phyloP scores from a whole-genome alignment of 2,113 vertebrate genomes.

The Caracal caracal region DNA sequence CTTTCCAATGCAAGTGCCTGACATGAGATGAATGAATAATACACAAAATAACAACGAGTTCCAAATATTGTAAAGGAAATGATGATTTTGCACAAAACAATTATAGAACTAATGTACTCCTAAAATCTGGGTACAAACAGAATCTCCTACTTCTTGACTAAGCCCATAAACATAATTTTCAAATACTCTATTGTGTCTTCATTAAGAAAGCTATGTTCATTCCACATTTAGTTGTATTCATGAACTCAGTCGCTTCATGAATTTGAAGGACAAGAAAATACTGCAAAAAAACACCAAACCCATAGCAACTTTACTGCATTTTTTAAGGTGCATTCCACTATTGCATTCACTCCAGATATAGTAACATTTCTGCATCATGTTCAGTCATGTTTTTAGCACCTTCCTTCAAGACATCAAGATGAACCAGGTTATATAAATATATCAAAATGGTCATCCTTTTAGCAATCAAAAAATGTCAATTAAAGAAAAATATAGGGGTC shows the following conservation, averaged over 20 bases:
- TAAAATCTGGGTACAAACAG: neutral
- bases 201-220: conserved; percentile 20
- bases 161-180: neutral
- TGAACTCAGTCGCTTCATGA: neutral
- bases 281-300: neutral
- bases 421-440: neutral
- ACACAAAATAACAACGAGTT: conserved; percentile 7
- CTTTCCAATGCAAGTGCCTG: neutral
- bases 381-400: neutral
- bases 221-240: conserved; percentile 16
- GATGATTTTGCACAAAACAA: neutral
- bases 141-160: neutral
- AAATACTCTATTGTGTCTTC: neutral
- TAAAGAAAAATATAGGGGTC: conserved; percentile 12
- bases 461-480: conserved; percentile 27
- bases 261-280: conserved; percentile 5
- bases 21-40: neutral
- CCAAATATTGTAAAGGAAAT: neutral
- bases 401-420: neutral
- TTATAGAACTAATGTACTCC: neutral
- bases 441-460: neutral
- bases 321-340: neutral
- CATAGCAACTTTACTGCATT: neutral
- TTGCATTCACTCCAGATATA: neutral
- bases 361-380: neutral